Percentiles rank a stretch among this genome's conserved stretches.
These are phyloP conservation scores for Cliona cf. orientalis DNA, from an alignment of 37 sponge, comb jelly and placozoan species.

Conservation along the genomic window DNA sequence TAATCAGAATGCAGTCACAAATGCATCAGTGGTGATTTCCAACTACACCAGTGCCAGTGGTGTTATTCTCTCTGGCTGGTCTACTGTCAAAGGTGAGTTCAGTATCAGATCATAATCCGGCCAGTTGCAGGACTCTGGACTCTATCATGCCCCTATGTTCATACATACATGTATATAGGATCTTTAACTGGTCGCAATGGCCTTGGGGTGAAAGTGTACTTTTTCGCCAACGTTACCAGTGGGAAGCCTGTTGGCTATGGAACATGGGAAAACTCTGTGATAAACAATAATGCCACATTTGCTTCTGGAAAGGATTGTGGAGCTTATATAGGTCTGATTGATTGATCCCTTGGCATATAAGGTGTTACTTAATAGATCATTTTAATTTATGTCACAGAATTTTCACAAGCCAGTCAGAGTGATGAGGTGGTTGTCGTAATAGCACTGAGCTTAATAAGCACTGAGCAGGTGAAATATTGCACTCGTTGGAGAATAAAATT, in stretches of 20 bases:
- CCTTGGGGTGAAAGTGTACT: constrained; percentile 52
- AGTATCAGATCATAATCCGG: too few relatives aligned
- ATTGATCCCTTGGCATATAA: neutral
- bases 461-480: constrained; percentile 34
- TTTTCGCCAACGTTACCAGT: constrained; percentile 7
- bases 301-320: constrained; percentile 4
- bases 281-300: neutral
- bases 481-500: neutral
- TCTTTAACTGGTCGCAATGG: constrained; percentile 68
- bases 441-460: constrained; percentile 57
- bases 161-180: too few relatives aligned
- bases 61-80: constrained; percentile 20
- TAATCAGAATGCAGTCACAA: neutral
- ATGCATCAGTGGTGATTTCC: neutral
- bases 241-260: neutral
- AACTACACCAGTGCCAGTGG: neutral
- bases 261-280: constrained; percentile 29
- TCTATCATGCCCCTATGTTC: too few relatives aligned
- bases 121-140: too few relatives aligned
- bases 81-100: constrained; percentile 33
- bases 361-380: neutral
- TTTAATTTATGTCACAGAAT: constrained; percentile 1
- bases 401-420: neutral
- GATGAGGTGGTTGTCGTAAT: constrained; percentile 20
- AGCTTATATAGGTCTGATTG: constrained; percentile 5